Evolutionary conservation across 2,797 vertebrate genomes (phyloP).

Genomic region (Anisognathus igniventris): DNA sequence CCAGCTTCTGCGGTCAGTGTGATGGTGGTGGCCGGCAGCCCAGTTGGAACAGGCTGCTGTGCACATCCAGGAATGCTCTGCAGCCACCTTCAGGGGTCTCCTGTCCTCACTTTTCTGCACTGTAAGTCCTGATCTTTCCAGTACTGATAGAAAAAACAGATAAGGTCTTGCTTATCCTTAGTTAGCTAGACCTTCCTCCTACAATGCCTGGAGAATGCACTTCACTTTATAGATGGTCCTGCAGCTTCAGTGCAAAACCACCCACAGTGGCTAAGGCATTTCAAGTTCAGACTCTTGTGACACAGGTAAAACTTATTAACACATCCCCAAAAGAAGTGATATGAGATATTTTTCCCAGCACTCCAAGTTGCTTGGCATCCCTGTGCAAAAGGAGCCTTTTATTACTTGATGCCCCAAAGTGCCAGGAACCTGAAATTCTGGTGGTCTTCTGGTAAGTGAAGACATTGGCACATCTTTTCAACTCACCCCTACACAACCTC

Average conservation of each 20-base stretch:
- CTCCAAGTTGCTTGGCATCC: background rate
- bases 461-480: background rate
- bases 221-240: background rate
- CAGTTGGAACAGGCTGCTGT: background rate
- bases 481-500: background rate
- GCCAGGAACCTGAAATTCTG: background rate
- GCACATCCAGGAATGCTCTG: background rate
- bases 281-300: background rate
- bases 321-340: background rate
- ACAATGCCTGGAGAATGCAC: rapidly evolving
- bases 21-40: background rate
- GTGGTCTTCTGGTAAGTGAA: background rate
- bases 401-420: background rate
- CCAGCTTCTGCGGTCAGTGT: rapidly evolving
- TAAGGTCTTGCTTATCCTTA: background rate
- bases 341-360: background rate
- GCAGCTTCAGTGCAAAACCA: background rate
- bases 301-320: background rate
- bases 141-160: rapidly evolving
- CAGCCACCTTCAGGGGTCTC: conserved; percentile 8
- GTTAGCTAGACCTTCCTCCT: background rate
- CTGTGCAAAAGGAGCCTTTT: background rate
- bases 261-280: background rate
- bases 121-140: background rate
- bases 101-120: background rate